Base-by-base conservation (phyloP, 2,888 invertebrate genomes). In the Hedychridium roseum region DNA sequence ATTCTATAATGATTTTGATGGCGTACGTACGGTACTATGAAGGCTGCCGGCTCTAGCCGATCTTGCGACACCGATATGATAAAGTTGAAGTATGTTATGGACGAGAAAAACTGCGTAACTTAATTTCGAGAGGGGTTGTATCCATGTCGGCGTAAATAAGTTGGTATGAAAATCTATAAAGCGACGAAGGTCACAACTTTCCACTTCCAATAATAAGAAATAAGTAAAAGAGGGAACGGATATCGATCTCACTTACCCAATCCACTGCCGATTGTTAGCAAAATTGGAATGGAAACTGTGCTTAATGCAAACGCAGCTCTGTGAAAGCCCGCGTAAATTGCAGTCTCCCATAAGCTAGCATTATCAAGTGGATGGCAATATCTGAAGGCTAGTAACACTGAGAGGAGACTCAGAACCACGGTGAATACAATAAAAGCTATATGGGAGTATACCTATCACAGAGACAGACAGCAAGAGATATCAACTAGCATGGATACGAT, bases 181-280 rank as follows among this genome's bases (percentile, higher is more conserved):
- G 26, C 4, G 2, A 43, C 14, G 1, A 12, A n/a, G 4, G 4
- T 9, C 11, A 30, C 6, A 30, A 11, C 2, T 6, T 2, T 16
- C 17, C n/a, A 17, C 12, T 18, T 36, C n/a, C 2, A 17, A 2
- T 3, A 23, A 34, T n/a, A 38, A 21, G 3, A 27, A 9, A 32
- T 21, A 11, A 12, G 16, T 17, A 26, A 34, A 26, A 31, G 15
- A 34, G 1, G 7, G 20, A 20, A 1, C n/a, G 6, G 16, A 12
- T 28, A 9, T 17, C 32, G 21, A 46, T 49, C 9, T 20, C n/a
- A 34, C 51, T 57, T 55, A 72, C 74, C 64, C 45, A 72, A 58
- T 18, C 70, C 73, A 44, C 68, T 61, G 27, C 72, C 70, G 21
- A 74, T 47, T 2, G 70, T 66, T 11, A 72, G 32, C 2, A 73